phyloP scores from a whole-genome alignment of 2,797 vertebrate species.

The Peromyscus melanophrys region DNA sequence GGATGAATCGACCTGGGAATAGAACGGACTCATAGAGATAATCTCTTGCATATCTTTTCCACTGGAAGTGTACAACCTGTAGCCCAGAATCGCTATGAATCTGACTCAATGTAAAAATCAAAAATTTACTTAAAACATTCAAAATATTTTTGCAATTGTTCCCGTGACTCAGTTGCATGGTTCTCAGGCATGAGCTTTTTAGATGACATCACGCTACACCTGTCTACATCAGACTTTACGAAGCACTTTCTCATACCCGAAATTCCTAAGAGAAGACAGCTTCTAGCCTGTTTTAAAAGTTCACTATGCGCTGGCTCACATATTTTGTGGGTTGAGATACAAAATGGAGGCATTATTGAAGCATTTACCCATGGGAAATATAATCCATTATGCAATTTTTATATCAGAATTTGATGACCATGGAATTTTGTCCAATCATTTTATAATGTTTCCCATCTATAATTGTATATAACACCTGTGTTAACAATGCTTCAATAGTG shows the following conservation, averaged over 20 bases:
- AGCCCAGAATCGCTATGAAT: neutral
- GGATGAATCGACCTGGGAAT: neutral
- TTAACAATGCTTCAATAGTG: neutral
- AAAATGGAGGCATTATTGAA: neutral
- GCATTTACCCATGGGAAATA: neutral
- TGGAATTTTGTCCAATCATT: neutral
- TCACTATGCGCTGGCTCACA: neutral
- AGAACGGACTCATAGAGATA: neutral
- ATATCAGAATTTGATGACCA: neutral
- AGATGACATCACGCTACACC: neutral
- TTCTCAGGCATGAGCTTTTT: neutral
- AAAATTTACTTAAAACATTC: neutral
- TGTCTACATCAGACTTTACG: neutral
- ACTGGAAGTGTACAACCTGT: neutral
- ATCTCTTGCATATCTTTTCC: neutral
- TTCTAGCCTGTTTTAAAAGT: slow-evolving; percentile 39
- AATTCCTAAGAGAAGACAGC: neutral
- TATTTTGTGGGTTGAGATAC: neutral
- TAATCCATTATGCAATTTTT: neutral
- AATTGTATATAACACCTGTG: neutral
- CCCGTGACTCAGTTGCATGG: too few relatives aligned
- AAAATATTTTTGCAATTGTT: neutral
- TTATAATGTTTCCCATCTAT: neutral
- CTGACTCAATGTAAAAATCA: neutral
- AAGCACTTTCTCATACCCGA: neutral